phyloP scores from a whole-genome alignment of 2,113 vertebrate species.

The Anarhynchus alexandrinus region DNA sequence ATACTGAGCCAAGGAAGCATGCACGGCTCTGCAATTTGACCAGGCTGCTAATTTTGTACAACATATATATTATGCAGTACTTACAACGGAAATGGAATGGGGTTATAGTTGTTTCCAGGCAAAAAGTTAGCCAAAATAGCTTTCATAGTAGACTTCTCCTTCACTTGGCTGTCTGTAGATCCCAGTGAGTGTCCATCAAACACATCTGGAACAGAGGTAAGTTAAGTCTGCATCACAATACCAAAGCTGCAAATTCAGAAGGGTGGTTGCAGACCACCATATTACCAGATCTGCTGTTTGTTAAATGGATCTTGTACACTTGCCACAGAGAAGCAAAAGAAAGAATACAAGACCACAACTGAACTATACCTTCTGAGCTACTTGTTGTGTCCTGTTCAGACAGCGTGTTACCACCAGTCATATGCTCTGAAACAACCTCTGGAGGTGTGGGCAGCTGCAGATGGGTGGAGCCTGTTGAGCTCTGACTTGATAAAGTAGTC shows the following conservation, averaged over 20 bases:
- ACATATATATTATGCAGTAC: constrained; percentile 37
- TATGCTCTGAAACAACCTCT: constrained; percentile 77
- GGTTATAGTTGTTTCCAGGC: constrained; percentile 94
- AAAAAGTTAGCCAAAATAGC: constrained; percentile 96
- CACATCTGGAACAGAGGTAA: constrained; percentile 79
- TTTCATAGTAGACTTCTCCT: constrained; percentile 99
- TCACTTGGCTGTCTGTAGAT: constrained; percentile 94
- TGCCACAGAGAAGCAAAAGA: not conserved
- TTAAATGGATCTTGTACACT: not conserved
- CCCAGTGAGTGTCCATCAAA: constrained; percentile 93
- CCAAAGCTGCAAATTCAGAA: not conserved
- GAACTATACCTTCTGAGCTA: constrained; percentile 84
- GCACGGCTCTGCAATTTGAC: not conserved
- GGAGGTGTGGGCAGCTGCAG: constrained; percentile 85
- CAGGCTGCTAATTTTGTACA: not conserved
- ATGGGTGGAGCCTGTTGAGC: constrained; percentile 77
- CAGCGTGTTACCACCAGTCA: constrained; percentile 24
- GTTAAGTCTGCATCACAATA: not conserved
- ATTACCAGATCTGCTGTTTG: not conserved
- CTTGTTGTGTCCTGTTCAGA: constrained; percentile 86
- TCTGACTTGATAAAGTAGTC: constrained; percentile 78
- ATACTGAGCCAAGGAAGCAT: not conserved
- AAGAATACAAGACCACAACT: not conserved
- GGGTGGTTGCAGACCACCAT: not conserved
- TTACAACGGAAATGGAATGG: constrained; percentile 97